Percentiles rank a stretch among this genome's conserved stretches.
Conservation (phyloP, 2,888 invertebrate genomes). For the Drosophila macrospina region DNA sequence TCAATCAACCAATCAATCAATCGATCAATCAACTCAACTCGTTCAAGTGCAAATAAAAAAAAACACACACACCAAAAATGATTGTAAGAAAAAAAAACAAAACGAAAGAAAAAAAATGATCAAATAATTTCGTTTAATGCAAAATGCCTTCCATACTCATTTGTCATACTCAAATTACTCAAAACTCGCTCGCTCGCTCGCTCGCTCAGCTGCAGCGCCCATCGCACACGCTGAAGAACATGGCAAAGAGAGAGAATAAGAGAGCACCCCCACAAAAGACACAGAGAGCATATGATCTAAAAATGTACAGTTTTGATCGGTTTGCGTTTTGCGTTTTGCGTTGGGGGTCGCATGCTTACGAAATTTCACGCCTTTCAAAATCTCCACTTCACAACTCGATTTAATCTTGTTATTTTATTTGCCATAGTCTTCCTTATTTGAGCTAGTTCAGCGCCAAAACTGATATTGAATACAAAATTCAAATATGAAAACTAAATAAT, state of each 20-base stretch:
- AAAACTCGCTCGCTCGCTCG: slow-evolving; percentile 51
- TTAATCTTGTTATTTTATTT: slow-evolving; percentile 36
- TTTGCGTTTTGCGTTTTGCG: slow-evolving; percentile 7
- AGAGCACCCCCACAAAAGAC: slow-evolving; percentile 16
- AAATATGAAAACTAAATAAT: slow-evolving; percentile 23
- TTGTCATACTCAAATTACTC: slow-evolving; percentile 61
- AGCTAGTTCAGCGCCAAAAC: slow-evolving; percentile 7
- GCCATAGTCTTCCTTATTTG: slow-evolving; percentile 58
- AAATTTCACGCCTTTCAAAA: slow-evolving; percentile 12
- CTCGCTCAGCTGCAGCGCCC: slow-evolving; percentile 43
- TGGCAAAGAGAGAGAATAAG: slow-evolving; percentile 51
- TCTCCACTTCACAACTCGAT: slow-evolving; percentile 12
- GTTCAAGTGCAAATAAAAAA: slow-evolving; percentile 59
- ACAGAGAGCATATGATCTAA: slow-evolving; percentile 41
- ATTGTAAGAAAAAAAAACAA: slow-evolving; percentile 32
- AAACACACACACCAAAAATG: slow-evolving; percentile 35
- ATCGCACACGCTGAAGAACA: slow-evolving; percentile 50
- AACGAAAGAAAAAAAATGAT: slow-evolving; percentile 20
- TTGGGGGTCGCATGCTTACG: slow-evolving; percentile 25
- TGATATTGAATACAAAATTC: slow-evolving; percentile 31
- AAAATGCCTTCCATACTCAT: slow-evolving; percentile 72
- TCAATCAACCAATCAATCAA: slow-evolving; percentile 30
- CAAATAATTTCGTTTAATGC: slow-evolving; percentile 45
- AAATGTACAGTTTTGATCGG: slow-evolving; percentile 59
- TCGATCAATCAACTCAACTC: slow-evolving; percentile 60